Percentiles rank a stretch among this genome's conserved stretches.
Conservation (phyloP, 2,797 vertebrate species). For the Salarias fasciatus region DNA sequence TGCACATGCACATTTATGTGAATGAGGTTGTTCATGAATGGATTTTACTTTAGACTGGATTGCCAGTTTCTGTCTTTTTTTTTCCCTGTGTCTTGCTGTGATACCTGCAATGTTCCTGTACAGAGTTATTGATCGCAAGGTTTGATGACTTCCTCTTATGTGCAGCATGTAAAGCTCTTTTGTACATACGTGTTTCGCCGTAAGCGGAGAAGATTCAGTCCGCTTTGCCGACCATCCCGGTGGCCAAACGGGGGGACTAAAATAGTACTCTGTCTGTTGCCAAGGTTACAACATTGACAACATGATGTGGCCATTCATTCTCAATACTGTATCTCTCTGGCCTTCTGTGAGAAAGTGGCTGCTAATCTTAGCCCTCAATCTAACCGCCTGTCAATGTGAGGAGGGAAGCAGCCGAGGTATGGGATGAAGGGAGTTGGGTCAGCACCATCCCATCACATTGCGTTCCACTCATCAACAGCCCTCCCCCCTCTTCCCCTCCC, state of each 20-base stretch:
- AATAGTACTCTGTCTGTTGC: conserved; percentile 88
- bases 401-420: conserved; percentile 69
- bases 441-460: conserved; percentile 51
- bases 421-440: conserved; percentile 75
- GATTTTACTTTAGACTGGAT: conserved; percentile 28
- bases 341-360: conserved; percentile 88
- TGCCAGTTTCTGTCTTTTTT: conserved; percentile 30
- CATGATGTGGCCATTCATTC: conserved; percentile 88
- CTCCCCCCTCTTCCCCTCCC: conserved; percentile 8
- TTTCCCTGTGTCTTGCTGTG: conserved; percentile 29
- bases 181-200: conserved; percentile 1
- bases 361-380: conserved; percentile 89
- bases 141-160: conserved; percentile 33
- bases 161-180: not conserved
- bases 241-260: conserved; percentile 79
- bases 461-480: conserved; percentile 58
- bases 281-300: conserved; percentile 91
- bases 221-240: conserved; percentile 60
- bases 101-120: conserved; percentile 30
- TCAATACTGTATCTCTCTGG: conserved; percentile 87
- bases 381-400: conserved; percentile 84
- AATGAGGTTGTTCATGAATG: conserved; percentile 40
- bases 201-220: conserved; percentile 49
- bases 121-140: conserved; percentile 34
- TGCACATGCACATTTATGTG: conserved; percentile 21